Evolutionary conservation across 2,888 invertebrate genomes (phyloP).

Genomic region (Eupeodes luniger): DNA sequence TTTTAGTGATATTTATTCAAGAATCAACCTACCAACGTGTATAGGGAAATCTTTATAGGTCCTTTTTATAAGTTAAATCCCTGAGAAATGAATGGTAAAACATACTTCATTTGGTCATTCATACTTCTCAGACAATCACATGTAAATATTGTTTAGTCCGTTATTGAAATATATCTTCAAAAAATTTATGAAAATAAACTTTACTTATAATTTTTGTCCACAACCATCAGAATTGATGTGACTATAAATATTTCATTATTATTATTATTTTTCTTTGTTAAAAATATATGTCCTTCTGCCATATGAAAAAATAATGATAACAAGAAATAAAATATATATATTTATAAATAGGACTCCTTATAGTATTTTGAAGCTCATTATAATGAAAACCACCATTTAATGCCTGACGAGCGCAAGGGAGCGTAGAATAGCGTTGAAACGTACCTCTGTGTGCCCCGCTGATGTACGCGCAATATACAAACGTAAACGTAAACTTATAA

Average conservation of each 20-base stretch:
- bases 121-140: too few relatives aligned
- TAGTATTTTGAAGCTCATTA: constrained; percentile 24
- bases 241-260: constrained; percentile 5
- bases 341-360: background rate
- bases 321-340: background rate
- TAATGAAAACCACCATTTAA: constrained; percentile 64
- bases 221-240: constrained; percentile 6
- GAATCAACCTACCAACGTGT: too few relatives aligned
- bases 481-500: constrained; percentile 15
- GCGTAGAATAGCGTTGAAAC: background rate
- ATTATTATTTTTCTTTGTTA: constrained; percentile 1
- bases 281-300: background rate
- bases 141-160: too few relatives aligned
- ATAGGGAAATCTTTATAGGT: too few relatives aligned
- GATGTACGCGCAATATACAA: background rate
- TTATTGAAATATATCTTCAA: background rate
- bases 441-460: background rate
- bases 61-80: too few relatives aligned
- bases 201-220: background rate
- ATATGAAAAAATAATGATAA: constrained; percentile 13
- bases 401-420: constrained; percentile 35
- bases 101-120: too few relatives aligned
- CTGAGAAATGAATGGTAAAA: too few relatives aligned
- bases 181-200: background rate
- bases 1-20: too few relatives aligned